These are phyloP conservation scores for Anguilla rostrata DNA, from an alignment of 2,113 vertebrate species.

Conservation along the genomic window DNA sequence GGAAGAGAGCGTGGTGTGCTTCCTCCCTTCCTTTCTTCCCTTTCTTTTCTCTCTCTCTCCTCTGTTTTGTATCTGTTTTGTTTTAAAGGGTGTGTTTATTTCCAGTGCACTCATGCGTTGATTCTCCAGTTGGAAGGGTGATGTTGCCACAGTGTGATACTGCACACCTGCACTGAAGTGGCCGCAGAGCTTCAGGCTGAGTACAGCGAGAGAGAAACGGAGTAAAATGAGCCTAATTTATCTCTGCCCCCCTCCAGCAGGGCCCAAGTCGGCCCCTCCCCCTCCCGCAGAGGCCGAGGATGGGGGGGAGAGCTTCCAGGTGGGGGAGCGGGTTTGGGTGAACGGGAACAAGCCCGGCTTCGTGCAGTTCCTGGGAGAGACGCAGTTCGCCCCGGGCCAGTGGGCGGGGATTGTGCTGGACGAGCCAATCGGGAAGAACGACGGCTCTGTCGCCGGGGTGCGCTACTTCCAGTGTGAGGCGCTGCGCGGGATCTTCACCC, in stretches of 20 bases:
- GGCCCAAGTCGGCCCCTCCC: conserved; percentile 71
- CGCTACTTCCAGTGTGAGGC: conserved; percentile 96
- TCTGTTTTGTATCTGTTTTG: too few relatives aligned
- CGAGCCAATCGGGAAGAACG: conserved; percentile 96
- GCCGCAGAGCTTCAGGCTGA: too few relatives aligned
- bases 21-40: too few relatives aligned
- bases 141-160: too few relatives aligned
- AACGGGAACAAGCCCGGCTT: conserved; percentile 94
- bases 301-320: conserved; percentile 81
- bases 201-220: too few relatives aligned
- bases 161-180: too few relatives aligned
- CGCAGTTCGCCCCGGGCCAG: conserved; percentile 94
- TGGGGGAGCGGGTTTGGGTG: conserved; percentile 97
- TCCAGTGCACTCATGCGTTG: too few relatives aligned
- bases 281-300: conserved; percentile 66
- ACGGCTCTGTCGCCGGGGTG: conserved; percentile 91
- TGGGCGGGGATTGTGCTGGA: conserved; percentile 97
- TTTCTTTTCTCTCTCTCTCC: too few relatives aligned
- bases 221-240: not conserved
- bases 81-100: too few relatives aligned
- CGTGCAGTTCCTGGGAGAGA: conserved; percentile 93
- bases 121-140: too few relatives aligned
- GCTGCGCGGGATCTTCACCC: conserved; percentile 90
- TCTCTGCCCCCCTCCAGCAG: conserved; percentile 59
- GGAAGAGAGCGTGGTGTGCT: too few relatives aligned